Base-by-base conservation (phyloP, 2,113 vertebrate species). In the Dunckerocampus dactyliophorus region DNA sequence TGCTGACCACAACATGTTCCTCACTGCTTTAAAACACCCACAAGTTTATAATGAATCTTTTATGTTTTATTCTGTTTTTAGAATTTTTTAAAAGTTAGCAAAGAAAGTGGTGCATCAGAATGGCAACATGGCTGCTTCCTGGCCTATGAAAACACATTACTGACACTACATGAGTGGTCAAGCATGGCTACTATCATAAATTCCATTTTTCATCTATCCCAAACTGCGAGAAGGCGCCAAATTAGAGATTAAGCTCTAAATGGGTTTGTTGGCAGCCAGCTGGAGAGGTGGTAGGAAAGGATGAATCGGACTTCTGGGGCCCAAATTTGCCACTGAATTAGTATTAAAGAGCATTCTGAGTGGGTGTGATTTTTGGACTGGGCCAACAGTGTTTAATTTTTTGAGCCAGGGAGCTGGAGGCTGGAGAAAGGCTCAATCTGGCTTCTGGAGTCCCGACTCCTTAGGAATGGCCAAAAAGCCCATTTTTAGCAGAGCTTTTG, bases 191-290 rank as follows among this genome's bases (percentile, higher is more conserved):
- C 56, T 47, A 21, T 21, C 57, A 24, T 22, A 59, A 28, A 24
- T 22, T 24, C 22, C 20, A 31, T 28, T 59, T 59, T 46, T 24
- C 57, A 59, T 28, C 57, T n/a, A 31, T 47, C 57, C 21, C 57
- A 17, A 59, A 47, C 21, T 34, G 45, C n/a, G 45, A 60, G 15
- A 47, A 43, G n/a, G 22, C 21, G 58, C 28, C 43, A 60, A 47
- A 47, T 48, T 46, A 28, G 58, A 47, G 45, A 34, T 60, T 48
- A 60, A 47, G 10, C 45, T 60, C 58, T 60, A 47, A 60, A 60
- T 48, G 24, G 58, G 48, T 24, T 47, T 9, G n/a, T 34, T 47
- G 58, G 58, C 45, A 47, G 58, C 9, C 42, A 46, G 20, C 20
- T 59, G 56, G 19, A 59, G 39, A 31, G 56, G 42, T 45, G 20